phyloP scores from a whole-genome alignment of 2,888 invertebrate genomes.

The Itoplectis maculator region DNA sequence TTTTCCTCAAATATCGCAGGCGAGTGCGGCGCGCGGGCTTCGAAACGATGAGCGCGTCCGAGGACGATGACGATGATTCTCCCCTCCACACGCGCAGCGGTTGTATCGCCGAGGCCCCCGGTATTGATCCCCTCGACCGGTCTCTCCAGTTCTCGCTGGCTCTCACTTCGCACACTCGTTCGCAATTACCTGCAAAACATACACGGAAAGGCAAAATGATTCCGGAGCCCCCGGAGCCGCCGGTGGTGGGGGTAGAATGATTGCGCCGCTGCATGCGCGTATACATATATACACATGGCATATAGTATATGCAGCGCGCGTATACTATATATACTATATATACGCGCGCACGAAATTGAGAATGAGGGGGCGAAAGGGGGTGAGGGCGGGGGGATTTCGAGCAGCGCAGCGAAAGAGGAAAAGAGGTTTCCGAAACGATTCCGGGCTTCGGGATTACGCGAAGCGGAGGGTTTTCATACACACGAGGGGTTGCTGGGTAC shows the following conservation, averaged over 20 bases:
- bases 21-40: slow-evolving; percentile 58
- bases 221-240: slow-evolving; percentile 46
- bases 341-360: background rate
- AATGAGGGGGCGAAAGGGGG: too few species aligned
- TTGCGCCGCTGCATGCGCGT: slow-evolving; percentile 51
- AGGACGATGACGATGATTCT: slow-evolving; percentile 67
- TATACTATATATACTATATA: slow-evolving; percentile 18
- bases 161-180: slow-evolving; percentile 56
- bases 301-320: slow-evolving; percentile 1
- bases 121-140: slow-evolving; percentile 67
- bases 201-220: slow-evolving; percentile 65
- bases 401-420: slow-evolving; percentile 44
- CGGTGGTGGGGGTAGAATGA: slow-evolving; percentile 58
- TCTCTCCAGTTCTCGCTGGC: slow-evolving; percentile 46
- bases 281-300: background rate
- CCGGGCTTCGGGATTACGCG: slow-evolving; percentile 38
- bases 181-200: slow-evolving; percentile 67
- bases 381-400: slow-evolving; percentile 34
- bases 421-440: slow-evolving; percentile 34
- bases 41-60: slow-evolving; percentile 39
- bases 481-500: slow-evolving; percentile 25
- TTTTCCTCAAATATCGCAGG: slow-evolving; percentile 55
- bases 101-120: slow-evolving; percentile 63
- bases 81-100: slow-evolving; percentile 67
- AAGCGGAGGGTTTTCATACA: slow-evolving; percentile 15